phyloP scores from a whole-genome alignment of 2,113 vertebrate species.

The Mobula birostris region DNA sequence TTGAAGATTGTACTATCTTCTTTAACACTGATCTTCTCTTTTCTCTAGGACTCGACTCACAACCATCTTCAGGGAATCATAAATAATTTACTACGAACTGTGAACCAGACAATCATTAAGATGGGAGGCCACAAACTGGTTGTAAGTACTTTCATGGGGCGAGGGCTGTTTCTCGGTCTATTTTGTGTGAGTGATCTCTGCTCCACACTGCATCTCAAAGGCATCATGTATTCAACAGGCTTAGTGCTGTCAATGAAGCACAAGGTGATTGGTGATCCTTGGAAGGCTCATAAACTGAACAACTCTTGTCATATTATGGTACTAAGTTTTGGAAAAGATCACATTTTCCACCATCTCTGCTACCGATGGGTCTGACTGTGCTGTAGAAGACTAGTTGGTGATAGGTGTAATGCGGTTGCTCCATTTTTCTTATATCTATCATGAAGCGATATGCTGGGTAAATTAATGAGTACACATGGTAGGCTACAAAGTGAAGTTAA shows the following conservation, averaged over 20 bases:
- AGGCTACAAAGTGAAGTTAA: not conserved
- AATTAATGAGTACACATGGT: no score
- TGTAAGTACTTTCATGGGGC: slow-evolving; percentile 62
- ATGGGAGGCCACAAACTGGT: slow-evolving; percentile 84
- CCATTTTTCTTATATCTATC: not conserved
- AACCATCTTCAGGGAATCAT: slow-evolving; percentile 85
- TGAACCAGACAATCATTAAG: slow-evolving; percentile 81
- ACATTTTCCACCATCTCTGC: not conserved
- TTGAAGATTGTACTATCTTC: not conserved
- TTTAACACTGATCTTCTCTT: slow-evolving; percentile 34
- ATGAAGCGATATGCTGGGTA: not conserved
- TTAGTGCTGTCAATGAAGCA: not conserved
- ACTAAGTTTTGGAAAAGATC: not conserved
- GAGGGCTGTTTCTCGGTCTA: not conserved
- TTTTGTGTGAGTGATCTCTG: not conserved
- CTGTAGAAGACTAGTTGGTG: not conserved
- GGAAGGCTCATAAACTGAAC: not conserved
- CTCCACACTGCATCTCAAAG: not conserved
- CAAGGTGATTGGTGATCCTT: no score
- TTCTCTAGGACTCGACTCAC: slow-evolving; percentile 69
- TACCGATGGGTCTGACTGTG: not conserved
- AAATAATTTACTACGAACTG: slow-evolving; percentile 72
- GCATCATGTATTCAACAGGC: not conserved
- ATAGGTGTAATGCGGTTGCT: not conserved
- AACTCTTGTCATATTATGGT: not conserved